phyloP scores from a whole-genome alignment of 1,140 invertebrate genomes.

The Caenorhabditis latens region DNA sequence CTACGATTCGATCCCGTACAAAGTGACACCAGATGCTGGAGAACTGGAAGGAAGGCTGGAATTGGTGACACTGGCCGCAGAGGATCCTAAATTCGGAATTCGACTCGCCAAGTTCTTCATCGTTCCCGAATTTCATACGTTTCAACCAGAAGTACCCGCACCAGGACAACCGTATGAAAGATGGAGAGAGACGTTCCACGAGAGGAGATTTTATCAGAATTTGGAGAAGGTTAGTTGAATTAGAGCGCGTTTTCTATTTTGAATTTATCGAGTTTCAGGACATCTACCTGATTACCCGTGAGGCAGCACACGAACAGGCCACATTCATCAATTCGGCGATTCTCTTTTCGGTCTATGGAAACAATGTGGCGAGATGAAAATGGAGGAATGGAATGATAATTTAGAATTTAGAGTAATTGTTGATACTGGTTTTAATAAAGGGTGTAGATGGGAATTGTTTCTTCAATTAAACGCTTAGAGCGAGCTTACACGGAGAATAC shows the following conservation, averaged over 20 bases:
- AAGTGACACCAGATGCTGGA: not conserved
- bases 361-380: not conserved
- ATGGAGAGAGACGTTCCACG: not conserved
- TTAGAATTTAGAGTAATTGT: too few relatives aligned
- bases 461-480: too few relatives aligned
- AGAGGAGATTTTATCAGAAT: not conserved
- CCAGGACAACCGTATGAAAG: not conserved
- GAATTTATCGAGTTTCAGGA: not conserved
- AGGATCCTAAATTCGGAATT: not conserved
- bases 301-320: not conserved
- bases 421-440: too few relatives aligned
- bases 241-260: not conserved
- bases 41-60: not conserved
- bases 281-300: not conserved
- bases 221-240: not conserved
- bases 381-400: too few relatives aligned
- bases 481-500: too few relatives aligned
- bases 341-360: not conserved
- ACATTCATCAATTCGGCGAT: not conserved
- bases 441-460: too few relatives aligned
- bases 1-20: not conserved
- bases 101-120: slow-evolving; percentile 13
- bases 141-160: not conserved
- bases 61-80: not conserved
- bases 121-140: not conserved